Percentiles rank a stretch among this genome's conserved stretches.
phyloP scores from a whole-genome alignment of 2,797 vertebrate species.

The Leptoclinus maculatus region DNA sequence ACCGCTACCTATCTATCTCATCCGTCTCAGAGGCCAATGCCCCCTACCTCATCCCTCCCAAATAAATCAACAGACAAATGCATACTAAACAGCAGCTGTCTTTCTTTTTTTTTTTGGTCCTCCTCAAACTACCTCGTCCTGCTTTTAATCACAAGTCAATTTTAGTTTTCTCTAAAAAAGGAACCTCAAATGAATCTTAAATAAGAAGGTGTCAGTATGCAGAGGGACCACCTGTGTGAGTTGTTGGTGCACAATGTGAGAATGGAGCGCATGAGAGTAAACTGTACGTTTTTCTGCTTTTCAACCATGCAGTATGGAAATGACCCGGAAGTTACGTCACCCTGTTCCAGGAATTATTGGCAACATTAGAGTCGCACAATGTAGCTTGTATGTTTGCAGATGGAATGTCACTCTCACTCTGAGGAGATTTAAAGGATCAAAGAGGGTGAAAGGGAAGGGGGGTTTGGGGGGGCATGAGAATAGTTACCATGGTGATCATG shows the following conservation, averaged over 20 bases:
- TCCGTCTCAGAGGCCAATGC: slow-evolving; percentile 58
- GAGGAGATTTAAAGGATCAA: slow-evolving; percentile 70
- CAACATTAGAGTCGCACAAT: slow-evolving; percentile 46
- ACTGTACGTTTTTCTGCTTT: neutral
- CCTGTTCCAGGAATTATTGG: slow-evolving; percentile 1
- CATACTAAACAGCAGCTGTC: slow-evolving; percentile 57
- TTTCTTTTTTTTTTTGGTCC: slow-evolving; percentile 8
- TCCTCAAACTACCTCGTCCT: neutral
- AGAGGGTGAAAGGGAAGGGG: slow-evolving; percentile 57
- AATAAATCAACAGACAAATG: slow-evolving; percentile 67
- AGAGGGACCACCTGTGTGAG: slow-evolving; percentile 27
- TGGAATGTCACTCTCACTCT: slow-evolving; percentile 58
- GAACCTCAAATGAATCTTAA: slow-evolving; percentile 1
- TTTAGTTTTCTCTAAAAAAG: neutral
- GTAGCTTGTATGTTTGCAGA: slow-evolving; percentile 56
- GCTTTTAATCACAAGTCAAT: slow-evolving; percentile 3
- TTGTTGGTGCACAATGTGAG: neutral
- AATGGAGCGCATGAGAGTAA: neutral
- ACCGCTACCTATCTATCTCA: slow-evolving; percentile 56
- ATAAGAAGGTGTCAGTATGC: neutral
- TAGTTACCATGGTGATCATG: slow-evolving; percentile 81
- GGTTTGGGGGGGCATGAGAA: slow-evolving; percentile 66
- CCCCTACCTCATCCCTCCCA: slow-evolving; percentile 48
- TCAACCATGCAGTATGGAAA: neutral
- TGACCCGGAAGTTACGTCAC: slow-evolving; percentile 36